Base-by-base conservation (phyloP, 1,140 invertebrate genomes). In the Plodia interpunctella region DNA sequence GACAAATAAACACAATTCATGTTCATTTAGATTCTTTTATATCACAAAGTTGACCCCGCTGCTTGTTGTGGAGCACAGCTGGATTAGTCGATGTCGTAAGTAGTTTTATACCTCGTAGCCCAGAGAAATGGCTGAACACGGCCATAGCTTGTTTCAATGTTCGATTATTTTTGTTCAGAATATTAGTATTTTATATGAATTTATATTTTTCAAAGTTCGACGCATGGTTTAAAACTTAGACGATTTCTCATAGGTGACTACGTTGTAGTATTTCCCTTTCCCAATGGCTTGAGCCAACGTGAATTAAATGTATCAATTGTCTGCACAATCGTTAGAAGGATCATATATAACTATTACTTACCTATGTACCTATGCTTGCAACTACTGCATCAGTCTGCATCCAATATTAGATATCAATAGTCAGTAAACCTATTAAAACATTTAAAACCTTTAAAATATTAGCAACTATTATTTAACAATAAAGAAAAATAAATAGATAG, bases 1-100 rank as follows among this genome's bases (percentile, higher is more conserved):
- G 49, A 57, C 13, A 64, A 78, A 80, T 78, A 84, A 81, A 80
- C 67, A 68, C 65, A 62, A 75, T 78, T 77, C 74, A 76, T 68
- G 70, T 74, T 77, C 70, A 75, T 72, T 67, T 70, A 74, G 59
- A 65, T 70, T 76, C 50, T 77, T 76, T 76, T 73, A 60, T 70
- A 67, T 71, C 64, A 73, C 60, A 62, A 62, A 62, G 66, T 70
- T 65, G 60, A 63, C 66, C 72, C 68, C 60, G 72, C 72, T 64
- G 71, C 72, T 80, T 74, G 19, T 64, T 60, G 52, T 59, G 60
- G 70, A 10, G 49, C 20, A 44, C 38, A 44, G 38, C 38, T 15
- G 38, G 38, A 44, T 44, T 44, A 44, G 38, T 44, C 51, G 19
- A 25, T 53, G 19, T 53, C 51, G 20, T 44, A 44, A 44, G 38